These are phyloP conservation scores for Polypterus senegalus DNA, from an alignment of 2,113 vertebrate species.

Conservation along the genomic window DNA sequence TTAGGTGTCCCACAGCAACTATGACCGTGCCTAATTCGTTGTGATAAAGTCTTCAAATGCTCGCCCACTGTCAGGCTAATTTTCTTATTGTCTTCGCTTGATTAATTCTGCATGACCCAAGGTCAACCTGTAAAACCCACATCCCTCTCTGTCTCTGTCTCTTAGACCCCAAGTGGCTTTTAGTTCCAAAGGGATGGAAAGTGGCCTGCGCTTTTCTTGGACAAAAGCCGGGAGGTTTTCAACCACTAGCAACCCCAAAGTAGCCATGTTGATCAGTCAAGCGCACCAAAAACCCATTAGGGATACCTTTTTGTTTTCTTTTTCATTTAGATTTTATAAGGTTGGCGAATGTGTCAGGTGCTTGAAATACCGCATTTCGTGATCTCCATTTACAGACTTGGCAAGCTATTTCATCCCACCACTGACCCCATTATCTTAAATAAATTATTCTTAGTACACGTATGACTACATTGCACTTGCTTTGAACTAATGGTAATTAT, in stretches of 20 bases:
- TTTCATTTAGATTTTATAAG: constrained; percentile 45
- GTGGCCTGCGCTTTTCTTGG: constrained; percentile 47
- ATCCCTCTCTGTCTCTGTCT: constrained; percentile 41
- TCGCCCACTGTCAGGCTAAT: constrained; percentile 66
- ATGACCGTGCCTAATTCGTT: constrained; percentile 60
- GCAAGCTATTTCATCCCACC: no score
- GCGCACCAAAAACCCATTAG: constrained; percentile 83
- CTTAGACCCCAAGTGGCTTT: constrained; percentile 54
- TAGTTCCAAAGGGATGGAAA: constrained; percentile 56
- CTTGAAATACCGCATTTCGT: constrained; percentile 13
- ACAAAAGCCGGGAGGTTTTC: constrained; percentile 66
- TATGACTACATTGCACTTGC: no score
- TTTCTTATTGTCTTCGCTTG: constrained; percentile 70
- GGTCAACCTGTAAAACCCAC: constrained; percentile 68
- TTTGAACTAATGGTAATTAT: no score
- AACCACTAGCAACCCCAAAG: constrained; percentile 43
- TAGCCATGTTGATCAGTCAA: constrained; percentile 69
- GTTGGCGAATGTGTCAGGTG: constrained; percentile 53
- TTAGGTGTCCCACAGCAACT: constrained; percentile 36
- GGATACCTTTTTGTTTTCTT: constrained; percentile 52
- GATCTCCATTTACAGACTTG: no score
- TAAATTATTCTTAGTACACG: no score
- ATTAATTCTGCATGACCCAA: constrained; percentile 75
- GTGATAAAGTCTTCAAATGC: constrained; percentile 71
- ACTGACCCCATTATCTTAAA: no score